Evolutionary conservation across 2,797 vertebrate species (phyloP), one percentile per base, ranked within the genome.

Genomic region (Limnodromus scolopaceus): DNA sequence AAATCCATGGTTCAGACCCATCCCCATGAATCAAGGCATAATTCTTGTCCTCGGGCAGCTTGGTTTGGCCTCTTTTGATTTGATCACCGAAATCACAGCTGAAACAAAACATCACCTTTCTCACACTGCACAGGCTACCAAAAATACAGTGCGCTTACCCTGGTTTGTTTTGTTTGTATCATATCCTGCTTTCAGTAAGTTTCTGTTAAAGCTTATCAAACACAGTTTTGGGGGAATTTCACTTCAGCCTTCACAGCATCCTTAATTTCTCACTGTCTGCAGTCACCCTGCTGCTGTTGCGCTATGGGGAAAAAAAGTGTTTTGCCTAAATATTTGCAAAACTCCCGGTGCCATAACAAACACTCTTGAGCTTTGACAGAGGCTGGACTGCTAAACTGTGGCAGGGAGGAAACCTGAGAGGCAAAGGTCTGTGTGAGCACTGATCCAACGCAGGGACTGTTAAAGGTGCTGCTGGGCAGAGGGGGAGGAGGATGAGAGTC

Each of bases 251-350:
- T 91, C 38, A 30, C 32, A 77, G 64, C 28, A 38, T 74, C 76
- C 85, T 95, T 92, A 63, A 45, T 93, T 95, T 93, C 79, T 75
- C 10, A 3, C 54, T 18, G 6, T 69, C 85, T 94, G 66, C 36
- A 84, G n/a, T 86, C 43, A 75, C n/a, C 30, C 17, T 70, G 20
- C 39, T 79, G 66, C 32, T 89, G 6, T 19, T 72, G 36, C 13
- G 2, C 51, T 83, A 4, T 3, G 15, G 43, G 13, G 6, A 24
- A 34, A 34, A 27, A 13, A 48, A 24, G 13, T 19, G 20, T 28
- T 89, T 83, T 71, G 39, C 54, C 78, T 54, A 71, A 78, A 16
- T 80, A 75, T 32, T 81, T 75, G 27, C 11, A 9, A 28, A 91
- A 45, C 20, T 77, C 6, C 22, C n/a, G 41, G 64, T 6, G 20